A percentile compares a stretch with the other conserved stretches of the same genome.
Conservation (phyloP, 2,797 vertebrate species). For the Enteromius unitaeniatus region DNA sequence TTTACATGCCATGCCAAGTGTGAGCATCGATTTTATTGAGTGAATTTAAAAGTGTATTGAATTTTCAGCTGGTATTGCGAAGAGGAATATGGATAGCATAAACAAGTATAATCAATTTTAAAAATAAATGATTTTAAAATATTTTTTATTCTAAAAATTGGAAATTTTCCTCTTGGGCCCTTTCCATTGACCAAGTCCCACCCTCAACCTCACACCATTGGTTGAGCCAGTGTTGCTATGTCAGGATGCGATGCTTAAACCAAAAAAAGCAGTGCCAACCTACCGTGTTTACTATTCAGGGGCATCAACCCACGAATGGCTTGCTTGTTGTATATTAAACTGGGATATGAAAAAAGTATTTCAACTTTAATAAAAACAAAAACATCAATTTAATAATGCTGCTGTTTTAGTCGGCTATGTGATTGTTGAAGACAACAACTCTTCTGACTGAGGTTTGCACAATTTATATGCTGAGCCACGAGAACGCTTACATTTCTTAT, state of each 20-base stretch:
- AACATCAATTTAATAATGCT: not conserved
- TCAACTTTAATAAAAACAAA: not conserved
- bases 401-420: not conserved
- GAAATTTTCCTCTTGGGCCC: not conserved
- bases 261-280: not conserved
- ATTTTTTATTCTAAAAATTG: not conserved
- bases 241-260: not conserved
- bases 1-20: not conserved
- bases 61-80: not conserved
- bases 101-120: not conserved
- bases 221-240: not conserved
- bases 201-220: not conserved
- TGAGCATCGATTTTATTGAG: not conserved
- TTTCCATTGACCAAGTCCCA: not conserved
- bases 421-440: not conserved
- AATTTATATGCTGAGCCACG: conserved; percentile 15
- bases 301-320: not conserved
- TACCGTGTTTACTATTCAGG: not conserved
- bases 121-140: not conserved
- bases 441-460: conserved; percentile 6
- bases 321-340: conserved; percentile 7
- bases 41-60: not conserved
- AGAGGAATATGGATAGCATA: not conserved
- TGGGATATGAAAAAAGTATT: not conserved
- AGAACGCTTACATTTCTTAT: conserved; percentile 20